These are phyloP conservation scores for Drosophila biarmipes DNA, from an alignment of 1,140 invertebrate genomes.

Conservation along the genomic window DNA sequence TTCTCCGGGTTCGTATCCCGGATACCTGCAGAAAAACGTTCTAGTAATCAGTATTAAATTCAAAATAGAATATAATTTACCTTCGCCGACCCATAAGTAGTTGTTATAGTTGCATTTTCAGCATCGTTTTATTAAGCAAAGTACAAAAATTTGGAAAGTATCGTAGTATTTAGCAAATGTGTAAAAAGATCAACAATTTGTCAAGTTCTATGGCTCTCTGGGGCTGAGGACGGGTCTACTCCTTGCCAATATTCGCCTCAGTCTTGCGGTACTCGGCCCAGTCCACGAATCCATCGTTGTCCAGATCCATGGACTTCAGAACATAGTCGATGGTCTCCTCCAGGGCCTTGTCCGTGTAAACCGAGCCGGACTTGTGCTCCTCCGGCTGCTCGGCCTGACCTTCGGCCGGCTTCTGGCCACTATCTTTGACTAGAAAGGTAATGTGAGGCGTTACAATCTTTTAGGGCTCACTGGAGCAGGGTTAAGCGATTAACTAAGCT, in stretches of 20 bases:
- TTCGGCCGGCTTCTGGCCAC: slow-evolving; percentile 52
- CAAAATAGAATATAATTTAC: too few relatives aligned
- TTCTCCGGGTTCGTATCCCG: background rate
- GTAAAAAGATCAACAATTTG: slow-evolving; percentile 53
- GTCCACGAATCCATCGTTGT: slow-evolving; percentile 91
- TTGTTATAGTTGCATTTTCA: background rate
- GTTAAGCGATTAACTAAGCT: slow-evolving; percentile 6
- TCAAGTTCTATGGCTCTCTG: slow-evolving; percentile 54
- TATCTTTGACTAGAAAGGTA: slow-evolving; percentile 58
- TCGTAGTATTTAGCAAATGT: slow-evolving; percentile 30
- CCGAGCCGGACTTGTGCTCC: slow-evolving; percentile 43
- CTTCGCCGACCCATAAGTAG: too few relatives aligned
- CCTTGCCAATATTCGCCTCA: slow-evolving; percentile 61
- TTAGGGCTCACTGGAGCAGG: background rate
- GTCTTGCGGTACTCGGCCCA: slow-evolving; percentile 89
- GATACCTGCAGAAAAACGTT: slow-evolving; percentile 8
- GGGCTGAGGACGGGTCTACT: slow-evolving; percentile 18
- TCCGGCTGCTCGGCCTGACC: slow-evolving; percentile 8
- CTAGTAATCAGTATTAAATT: background rate
- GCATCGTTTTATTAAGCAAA: slow-evolving; percentile 21
- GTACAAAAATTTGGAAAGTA: slow-evolving; percentile 18
- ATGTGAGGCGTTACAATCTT: background rate
- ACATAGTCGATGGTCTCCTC: slow-evolving; percentile 89
- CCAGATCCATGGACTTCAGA: slow-evolving; percentile 89
- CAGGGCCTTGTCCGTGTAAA: slow-evolving; percentile 87